phyloP scores from a whole-genome alignment of 23 tunicate genomes.

The Aplidium turbinatum region DNA sequence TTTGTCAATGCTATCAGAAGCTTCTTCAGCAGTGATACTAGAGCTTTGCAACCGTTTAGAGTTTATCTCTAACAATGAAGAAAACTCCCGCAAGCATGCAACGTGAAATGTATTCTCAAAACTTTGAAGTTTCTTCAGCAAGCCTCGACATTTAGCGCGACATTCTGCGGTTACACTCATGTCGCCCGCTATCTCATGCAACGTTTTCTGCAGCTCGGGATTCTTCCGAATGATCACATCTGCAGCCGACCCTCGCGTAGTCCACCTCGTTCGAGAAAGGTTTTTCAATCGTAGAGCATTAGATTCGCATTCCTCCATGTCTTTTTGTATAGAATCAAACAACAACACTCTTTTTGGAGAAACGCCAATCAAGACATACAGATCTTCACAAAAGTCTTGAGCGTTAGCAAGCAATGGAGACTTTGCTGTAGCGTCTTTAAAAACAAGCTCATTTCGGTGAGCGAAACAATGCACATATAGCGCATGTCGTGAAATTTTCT shows the following conservation, averaged over 20 bases:
- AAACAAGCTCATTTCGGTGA: background rate
- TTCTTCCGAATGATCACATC: background rate
- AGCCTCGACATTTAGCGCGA: background rate
- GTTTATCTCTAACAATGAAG: background rate
- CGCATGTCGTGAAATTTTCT: background rate
- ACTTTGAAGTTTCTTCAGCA: background rate
- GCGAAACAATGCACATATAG: background rate
- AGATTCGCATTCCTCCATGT: background rate
- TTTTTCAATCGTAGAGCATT: background rate
- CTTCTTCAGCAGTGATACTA: background rate
- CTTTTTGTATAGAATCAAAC: background rate
- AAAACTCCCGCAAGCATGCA: background rate
- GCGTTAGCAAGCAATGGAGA: background rate
- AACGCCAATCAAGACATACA: background rate
- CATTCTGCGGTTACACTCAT: background rate
- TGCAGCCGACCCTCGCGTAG: constrained; percentile 5
- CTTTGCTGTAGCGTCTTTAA: background rate
- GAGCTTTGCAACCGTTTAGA: background rate
- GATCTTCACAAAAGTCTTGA: background rate
- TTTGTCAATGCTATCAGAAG: background rate
- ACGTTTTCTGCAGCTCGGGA: background rate
- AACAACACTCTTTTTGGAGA: background rate
- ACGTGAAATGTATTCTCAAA: background rate
- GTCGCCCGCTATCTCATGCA: background rate
- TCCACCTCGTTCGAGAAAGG: constrained; percentile 15